A percentile compares a stretch with the other conserved stretches of the same genome.
Conservation (phyloP, 2,888 invertebrate genomes). For the Andrena minutula region DNA sequence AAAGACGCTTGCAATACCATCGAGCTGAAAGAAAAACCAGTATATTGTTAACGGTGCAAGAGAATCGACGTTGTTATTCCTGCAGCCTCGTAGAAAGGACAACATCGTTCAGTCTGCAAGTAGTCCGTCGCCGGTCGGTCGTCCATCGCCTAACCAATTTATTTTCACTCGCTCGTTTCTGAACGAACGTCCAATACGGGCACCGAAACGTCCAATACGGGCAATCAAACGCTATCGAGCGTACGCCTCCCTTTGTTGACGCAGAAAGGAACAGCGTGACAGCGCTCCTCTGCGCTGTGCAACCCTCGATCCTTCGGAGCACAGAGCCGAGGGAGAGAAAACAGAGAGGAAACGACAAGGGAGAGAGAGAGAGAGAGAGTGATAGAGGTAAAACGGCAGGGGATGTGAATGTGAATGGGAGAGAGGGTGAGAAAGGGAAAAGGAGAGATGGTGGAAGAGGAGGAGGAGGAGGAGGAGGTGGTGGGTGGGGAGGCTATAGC, state of each 20-base stretch:
- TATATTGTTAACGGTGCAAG: too few species aligned
- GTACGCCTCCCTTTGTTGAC: conserved; percentile 77
- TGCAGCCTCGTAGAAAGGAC: neutral
- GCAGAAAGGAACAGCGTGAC: conserved; percentile 81
- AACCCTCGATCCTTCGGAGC: conserved; percentile 67
- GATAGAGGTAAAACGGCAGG: conserved; percentile 12
- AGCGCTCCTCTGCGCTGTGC: conserved; percentile 58
- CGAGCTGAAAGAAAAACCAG: too few species aligned
- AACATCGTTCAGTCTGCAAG: conserved; percentile 7
- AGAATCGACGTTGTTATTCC: too few species aligned
- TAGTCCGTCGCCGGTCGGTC: conserved; percentile 2
- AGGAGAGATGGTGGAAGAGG: conserved; percentile 36
- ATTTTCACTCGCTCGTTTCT: conserved; percentile 30
- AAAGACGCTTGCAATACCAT: too few species aligned
- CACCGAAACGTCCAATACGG: conserved; percentile 47
- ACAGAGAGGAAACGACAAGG: conserved; percentile 39
- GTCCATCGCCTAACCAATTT: conserved; percentile 40
- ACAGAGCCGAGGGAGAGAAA: conserved; percentile 46
- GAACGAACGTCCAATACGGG: conserved; percentile 28
- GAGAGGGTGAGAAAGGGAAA: conserved; percentile 59
- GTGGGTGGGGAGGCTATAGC: too few species aligned
- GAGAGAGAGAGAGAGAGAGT: conserved; percentile 59
- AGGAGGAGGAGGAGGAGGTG: too few species aligned
- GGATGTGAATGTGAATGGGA: conserved; percentile 27
- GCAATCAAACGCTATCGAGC: conserved; percentile 61